Percentiles rank a stretch among this genome's conserved stretches.
These are phyloP conservation scores for Delichon dasypus DNA, from an alignment of 2,797 vertebrate species.

Conservation along the genomic window DNA sequence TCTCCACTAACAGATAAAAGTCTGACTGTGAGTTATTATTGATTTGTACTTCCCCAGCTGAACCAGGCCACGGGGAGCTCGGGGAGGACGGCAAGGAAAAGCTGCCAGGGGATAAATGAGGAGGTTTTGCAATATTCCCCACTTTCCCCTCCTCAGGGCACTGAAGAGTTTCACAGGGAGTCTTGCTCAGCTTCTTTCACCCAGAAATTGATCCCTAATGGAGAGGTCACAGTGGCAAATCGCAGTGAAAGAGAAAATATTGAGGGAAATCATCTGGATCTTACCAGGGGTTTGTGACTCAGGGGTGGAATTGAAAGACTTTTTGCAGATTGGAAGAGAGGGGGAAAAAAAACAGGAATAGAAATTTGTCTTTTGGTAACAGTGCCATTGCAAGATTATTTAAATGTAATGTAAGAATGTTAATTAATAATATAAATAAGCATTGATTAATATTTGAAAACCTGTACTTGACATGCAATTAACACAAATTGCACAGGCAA, in stretches of 20 bases:
- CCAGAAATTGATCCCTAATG: not conserved
- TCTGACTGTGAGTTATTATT: not conserved
- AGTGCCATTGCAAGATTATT: constrained; percentile 9
- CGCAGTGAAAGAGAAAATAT: not conserved
- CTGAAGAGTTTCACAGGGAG: not conserved
- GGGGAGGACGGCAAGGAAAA: not conserved
- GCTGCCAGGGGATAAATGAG: not conserved
- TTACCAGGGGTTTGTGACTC: not conserved
- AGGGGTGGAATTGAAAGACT: not conserved
- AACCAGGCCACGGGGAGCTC: not conserved
- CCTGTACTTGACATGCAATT: constrained; percentile 69
- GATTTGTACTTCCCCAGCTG: not conserved
- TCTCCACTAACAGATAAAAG: not conserved
- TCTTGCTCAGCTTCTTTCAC: not conserved
- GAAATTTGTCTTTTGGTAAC: constrained; percentile 10
- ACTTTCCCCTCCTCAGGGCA: not conserved
- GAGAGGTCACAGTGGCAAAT: not conserved
- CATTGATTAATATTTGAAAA: constrained; percentile 68
- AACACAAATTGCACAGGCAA: constrained; percentile 74
- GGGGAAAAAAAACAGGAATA: not conserved
- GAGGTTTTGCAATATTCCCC: not conserved
- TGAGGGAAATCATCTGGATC: not conserved
- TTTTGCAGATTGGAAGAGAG: not conserved
- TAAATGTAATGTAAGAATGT: constrained; percentile 50
- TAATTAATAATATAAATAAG: constrained; percentile 64